These are phyloP conservation scores for Eptesicus fuscus DNA, from an alignment of 2,113 vertebrate genomes.

Conservation along the genomic window DNA sequence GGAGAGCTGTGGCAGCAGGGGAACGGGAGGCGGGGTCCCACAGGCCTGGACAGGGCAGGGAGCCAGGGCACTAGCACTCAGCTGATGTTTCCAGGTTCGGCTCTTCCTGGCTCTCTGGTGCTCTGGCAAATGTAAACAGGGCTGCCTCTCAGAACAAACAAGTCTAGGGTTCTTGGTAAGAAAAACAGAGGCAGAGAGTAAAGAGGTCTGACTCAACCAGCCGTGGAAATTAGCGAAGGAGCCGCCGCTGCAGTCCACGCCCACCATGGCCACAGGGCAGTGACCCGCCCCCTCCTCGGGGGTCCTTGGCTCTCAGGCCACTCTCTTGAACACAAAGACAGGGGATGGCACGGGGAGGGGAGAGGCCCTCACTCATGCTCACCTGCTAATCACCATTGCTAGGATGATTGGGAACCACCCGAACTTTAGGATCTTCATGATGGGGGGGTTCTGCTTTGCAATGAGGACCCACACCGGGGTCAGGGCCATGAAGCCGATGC, in stretches of 20 bases:
- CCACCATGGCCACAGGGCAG: background rate
- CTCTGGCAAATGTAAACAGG: background rate
- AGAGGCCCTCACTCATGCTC: background rate
- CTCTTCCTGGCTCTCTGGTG: background rate
- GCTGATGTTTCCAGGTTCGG: background rate
- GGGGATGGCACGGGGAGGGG: too few species aligned
- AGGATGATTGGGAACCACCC: constrained; percentile 96
- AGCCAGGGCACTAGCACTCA: too few species aligned
- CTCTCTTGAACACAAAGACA: background rate
- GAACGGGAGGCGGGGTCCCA: fast-evolving
- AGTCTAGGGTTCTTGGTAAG: background rate
- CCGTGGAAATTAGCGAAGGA: background rate
- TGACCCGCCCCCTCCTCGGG: background rate
- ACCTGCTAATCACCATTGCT: constrained; percentile 98
- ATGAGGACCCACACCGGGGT: constrained; percentile 92
- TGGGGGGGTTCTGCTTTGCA: constrained; percentile 86
- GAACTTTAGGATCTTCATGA: constrained; percentile 88
- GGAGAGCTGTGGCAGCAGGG: background rate
- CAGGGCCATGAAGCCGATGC: constrained; percentile 86
- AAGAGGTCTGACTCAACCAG: background rate
- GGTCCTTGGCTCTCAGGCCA: too few species aligned
- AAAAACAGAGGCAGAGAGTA: background rate
- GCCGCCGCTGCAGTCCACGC: too few species aligned
- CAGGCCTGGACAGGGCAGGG: background rate
- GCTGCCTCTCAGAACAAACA: background rate